phyloP scores from a whole-genome alignment of 2,113 vertebrate species.

The Athene noctua region DNA sequence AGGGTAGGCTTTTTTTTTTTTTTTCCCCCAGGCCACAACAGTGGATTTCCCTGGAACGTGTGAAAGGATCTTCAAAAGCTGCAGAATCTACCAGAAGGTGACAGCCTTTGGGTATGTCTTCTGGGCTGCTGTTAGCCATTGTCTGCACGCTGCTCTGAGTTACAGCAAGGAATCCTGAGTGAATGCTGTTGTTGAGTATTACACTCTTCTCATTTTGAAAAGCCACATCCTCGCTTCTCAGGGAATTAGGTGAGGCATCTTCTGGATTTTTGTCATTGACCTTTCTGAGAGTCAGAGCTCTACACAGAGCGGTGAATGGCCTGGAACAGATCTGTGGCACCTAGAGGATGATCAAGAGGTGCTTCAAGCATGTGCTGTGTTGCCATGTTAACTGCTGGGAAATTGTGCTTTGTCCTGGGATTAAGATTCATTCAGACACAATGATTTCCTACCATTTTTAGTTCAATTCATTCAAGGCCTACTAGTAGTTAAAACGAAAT shows the following conservation, averaged over 20 bases:
- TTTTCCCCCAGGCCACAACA: no score
- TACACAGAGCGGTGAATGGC: not conserved
- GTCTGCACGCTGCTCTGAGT: not conserved
- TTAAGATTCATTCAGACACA: not conserved
- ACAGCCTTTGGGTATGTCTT: not conserved
- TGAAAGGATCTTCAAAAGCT: not conserved
- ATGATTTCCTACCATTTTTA: not conserved
- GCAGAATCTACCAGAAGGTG: not conserved
- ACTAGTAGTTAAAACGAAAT: not conserved
- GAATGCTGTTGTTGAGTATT: fast-evolving
- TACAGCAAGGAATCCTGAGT: not conserved
- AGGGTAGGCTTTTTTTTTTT: no score
- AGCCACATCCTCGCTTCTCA: not conserved
- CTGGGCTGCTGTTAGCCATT: not conserved
- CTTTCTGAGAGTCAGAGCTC: not conserved
- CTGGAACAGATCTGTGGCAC: not conserved
- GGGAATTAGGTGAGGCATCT: not conserved
- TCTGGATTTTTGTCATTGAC: not conserved
- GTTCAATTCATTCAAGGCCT: not conserved
- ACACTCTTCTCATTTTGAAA: not conserved
- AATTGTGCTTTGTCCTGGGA: not conserved
- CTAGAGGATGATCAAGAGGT: not conserved
- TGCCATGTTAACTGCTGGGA: not conserved
- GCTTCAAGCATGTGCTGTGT: fast-evolving
- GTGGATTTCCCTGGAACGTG: not conserved